Conservation (phyloP, 53 echinoderm and acorn worm species). For the Holothuria scabra region DNA sequence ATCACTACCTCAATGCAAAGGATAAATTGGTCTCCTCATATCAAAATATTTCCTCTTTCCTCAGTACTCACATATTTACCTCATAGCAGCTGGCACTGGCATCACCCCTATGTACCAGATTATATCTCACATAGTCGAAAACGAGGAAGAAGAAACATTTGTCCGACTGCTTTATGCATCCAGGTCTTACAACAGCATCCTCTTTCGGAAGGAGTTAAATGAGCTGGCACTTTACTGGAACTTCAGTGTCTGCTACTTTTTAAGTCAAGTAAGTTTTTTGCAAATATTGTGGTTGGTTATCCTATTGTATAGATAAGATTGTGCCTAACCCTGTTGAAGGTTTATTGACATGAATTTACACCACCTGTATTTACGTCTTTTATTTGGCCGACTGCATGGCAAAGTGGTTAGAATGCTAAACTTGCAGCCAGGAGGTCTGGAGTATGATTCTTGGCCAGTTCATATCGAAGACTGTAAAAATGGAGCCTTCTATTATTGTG, state of each 20-base stretch:
- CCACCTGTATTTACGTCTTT: no score
- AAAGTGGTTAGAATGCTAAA: no score
- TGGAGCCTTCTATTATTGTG: no score
- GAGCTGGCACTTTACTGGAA: constrained; percentile 88
- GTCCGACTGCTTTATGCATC: constrained; percentile 75
- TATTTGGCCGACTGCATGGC: no score
- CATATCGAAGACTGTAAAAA: no score
- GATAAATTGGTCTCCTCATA: background rate
- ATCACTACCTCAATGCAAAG: constrained; percentile 70
- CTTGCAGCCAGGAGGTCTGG: no score
- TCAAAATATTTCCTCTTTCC: background rate
- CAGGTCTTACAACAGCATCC: constrained; percentile 70
- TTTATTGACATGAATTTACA: no score
- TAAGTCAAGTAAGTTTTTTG: constrained; percentile 81
- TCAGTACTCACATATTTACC: constrained; percentile 66
- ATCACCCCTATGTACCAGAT: constrained; percentile 92
- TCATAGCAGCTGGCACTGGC: constrained; percentile 95
- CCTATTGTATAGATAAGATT: no score
- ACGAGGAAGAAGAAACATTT: constrained; percentile 85
- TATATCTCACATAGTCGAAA: constrained; percentile 75
- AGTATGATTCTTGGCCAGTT: no score
- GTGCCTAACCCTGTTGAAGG: no score
- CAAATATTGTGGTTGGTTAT: constrained; percentile 84
- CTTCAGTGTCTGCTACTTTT: constrained; percentile 70
- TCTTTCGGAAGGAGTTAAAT: constrained; percentile 74